A percentile compares a stretch with the other conserved stretches of the same genome.
Conservation (phyloP, 2,113 vertebrate genomes). For the Trogon surrucura region DNA sequence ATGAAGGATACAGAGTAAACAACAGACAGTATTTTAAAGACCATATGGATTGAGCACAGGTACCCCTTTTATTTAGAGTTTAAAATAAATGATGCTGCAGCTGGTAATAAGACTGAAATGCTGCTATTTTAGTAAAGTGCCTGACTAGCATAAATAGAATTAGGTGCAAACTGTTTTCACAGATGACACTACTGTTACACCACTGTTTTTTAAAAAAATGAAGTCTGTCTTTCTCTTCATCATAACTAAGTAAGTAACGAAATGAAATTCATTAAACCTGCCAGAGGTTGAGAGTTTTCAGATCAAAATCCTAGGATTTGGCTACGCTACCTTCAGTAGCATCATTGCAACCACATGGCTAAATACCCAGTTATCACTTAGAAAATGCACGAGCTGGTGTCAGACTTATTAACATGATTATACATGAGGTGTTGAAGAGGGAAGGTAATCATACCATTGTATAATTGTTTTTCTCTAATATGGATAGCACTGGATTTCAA, state of each 20-base stretch:
- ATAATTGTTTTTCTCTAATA: background rate
- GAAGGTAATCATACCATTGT: background rate
- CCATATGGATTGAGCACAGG: background rate
- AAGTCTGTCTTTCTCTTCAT: slow-evolving; percentile 45
- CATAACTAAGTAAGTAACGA: slow-evolving; percentile 40
- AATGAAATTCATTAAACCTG: slow-evolving; percentile 46
- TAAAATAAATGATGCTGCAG: background rate
- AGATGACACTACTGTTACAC: background rate
- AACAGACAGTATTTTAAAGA: background rate
- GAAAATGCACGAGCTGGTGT: slow-evolving; percentile 7
- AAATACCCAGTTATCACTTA: slow-evolving; percentile 22
- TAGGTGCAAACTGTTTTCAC: background rate
- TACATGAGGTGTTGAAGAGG: background rate
- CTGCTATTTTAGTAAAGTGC: background rate
- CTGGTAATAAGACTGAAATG: background rate
- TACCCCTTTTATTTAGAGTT: background rate
- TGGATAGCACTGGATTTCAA: background rate
- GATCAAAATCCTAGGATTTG: slow-evolving; percentile 27
- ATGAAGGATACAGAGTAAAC: background rate
- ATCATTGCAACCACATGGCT: background rate
- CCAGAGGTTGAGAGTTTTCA: background rate
- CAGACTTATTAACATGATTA: slow-evolving; percentile 16
- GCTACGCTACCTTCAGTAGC: background rate
- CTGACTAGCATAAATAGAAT: background rate
- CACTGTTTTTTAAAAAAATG: slow-evolving; percentile 36